Conservation (phyloP, 2,888 invertebrate genomes). For the Netelia virgata region DNA sequence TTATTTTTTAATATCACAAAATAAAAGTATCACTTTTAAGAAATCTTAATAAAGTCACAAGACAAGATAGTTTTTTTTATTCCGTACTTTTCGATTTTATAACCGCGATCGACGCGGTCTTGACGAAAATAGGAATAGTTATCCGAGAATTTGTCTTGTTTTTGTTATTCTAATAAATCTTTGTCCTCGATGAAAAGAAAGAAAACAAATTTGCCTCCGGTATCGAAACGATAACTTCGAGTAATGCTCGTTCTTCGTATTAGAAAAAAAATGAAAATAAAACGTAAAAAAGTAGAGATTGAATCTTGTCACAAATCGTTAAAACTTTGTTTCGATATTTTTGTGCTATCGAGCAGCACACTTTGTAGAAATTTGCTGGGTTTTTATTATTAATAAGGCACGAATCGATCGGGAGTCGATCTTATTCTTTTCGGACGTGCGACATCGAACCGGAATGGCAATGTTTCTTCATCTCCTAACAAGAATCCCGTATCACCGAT, state of each 20-base stretch:
- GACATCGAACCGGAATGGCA: background rate
- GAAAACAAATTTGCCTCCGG: too few relatives aligned
- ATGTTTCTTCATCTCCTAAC: background rate
- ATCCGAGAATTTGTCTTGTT: background rate
- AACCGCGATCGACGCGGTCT: background rate
- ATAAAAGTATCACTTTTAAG: conserved; percentile 26
- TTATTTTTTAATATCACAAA: conserved; percentile 62
- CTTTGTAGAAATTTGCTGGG: background rate
- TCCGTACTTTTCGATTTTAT: background rate
- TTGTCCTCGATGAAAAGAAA: background rate
- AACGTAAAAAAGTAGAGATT: background rate
- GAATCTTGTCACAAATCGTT: background rate
- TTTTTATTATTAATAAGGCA: conserved; percentile 16
- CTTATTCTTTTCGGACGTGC: conserved; percentile 24
- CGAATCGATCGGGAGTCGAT: conserved; percentile 24
- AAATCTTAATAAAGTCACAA: conserved; percentile 24
- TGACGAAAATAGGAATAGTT: background rate
- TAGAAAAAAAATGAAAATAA: background rate
- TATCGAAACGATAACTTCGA: too few relatives aligned
- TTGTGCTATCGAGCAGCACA: background rate
- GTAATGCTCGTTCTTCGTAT: background rate
- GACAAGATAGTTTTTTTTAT: conserved; percentile 16
- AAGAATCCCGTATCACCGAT: too few relatives aligned
- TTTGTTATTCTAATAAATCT: background rate
- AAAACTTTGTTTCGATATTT: background rate